Evolutionary conservation across 2,113 vertebrate species (phyloP), one percentile per base, ranked within the genome.

Genomic region (Nerophis ophidion): DNA sequence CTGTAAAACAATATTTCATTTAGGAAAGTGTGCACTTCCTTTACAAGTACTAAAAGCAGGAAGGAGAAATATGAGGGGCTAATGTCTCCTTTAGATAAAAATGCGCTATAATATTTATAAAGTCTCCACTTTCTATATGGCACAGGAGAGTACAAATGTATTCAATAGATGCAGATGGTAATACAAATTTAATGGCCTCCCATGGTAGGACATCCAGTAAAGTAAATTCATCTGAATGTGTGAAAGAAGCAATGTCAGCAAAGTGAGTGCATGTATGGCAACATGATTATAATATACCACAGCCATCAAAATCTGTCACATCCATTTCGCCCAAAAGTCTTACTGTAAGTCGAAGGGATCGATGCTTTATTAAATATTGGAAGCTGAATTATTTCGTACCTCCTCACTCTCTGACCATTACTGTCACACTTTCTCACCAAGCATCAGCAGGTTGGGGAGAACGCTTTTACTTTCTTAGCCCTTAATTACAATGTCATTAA

Each of bases 31-130:
- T 40, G 46, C 2, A 60, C 13, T n/a, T 56, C 50, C 66, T 45
- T 51, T 36, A 16, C 45, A 38, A 73, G n/a, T 50, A 49, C 63
- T 70, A 52, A 70, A 71, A 73, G 55, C 66, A 71, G 55, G 7
- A 48, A 59, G 61, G n/a, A 51, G 63, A 79, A 79, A 75, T 68
- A 79, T 70, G 66, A 58, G 68, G 62, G 54, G 44, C 63, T 82
- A 77, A 78, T 79, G 74, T 74, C 68, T 60, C 77, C 68, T 68
- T 70, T 68, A 61, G 67, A 73, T 53, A 61, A 74, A 79, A 54
- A 77, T 71, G 72, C 75, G 60, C 35, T 76, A 4, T 66, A 77
- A 80, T 74, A 81, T 84, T 83, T 79, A 75, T 79, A 80, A 77
- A 65, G 57, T 53, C 53, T 48, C 46, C 59, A 51, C 57, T 55